A percentile compares a stretch with the other conserved stretches of the same genome.
Conservation (phyloP, 2,113 vertebrate genomes). For the Butorides virescens region DNA sequence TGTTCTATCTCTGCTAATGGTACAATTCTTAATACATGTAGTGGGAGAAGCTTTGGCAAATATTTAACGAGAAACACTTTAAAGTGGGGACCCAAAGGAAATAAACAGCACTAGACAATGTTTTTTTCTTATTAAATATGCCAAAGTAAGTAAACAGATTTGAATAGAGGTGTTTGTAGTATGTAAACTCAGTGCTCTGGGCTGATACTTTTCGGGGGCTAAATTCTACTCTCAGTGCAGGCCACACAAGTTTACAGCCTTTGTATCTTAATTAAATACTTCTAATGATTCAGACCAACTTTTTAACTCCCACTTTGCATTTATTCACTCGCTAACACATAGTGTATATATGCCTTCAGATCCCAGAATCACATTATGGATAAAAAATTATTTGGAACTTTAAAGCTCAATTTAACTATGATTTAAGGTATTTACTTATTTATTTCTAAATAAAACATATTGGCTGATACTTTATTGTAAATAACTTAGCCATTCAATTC, state of each 20-base stretch:
- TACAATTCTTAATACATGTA: neutral
- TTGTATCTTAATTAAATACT: constrained; percentile 65
- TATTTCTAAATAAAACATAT: constrained; percentile 53
- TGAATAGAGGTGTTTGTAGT: neutral
- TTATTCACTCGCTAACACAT: neutral
- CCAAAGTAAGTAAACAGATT: neutral
- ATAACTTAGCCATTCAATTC: constrained; percentile 30
- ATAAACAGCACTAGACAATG: neutral
- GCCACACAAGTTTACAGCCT: neutral
- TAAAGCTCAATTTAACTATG: constrained; percentile 59
- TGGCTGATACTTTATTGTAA: constrained; percentile 30
- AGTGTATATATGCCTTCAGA: constrained; percentile 29
- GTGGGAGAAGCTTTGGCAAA: neutral
- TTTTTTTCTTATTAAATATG: neutral
- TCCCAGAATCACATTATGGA: constrained; percentile 38
- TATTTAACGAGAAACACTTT: neutral
- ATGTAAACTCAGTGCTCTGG: neutral
- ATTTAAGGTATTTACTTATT: constrained; percentile 53
- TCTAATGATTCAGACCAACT: constrained; percentile 52
- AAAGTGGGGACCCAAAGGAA: neutral
- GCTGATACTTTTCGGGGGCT: neutral
- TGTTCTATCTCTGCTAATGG: neutral
- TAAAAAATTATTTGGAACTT: constrained; percentile 40
- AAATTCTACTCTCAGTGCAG: neutral
- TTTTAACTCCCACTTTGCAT: constrained; percentile 49